Evolutionary conservation across 1,140 invertebrate genomes (phyloP), one percentile per base, ranked within the genome.

Genomic region (Andricus grossulariae): DNA sequence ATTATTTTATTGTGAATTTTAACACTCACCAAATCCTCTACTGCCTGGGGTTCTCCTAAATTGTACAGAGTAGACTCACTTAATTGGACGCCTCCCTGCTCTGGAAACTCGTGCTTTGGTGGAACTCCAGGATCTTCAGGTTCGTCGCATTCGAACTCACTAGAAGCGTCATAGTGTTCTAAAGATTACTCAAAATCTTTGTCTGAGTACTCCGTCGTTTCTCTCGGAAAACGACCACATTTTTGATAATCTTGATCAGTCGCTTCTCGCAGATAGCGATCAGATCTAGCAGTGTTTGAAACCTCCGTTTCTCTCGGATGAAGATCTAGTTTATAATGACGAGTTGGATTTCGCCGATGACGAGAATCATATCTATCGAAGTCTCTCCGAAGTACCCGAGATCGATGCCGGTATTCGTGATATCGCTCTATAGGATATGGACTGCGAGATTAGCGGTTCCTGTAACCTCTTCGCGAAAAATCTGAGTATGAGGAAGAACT

Each of bases 211-310:
- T 25, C 55, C 8, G 55, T 21, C 18, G 18, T 1, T 7, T 57
- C 55, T 8, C 18, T 57, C 7, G 19, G 54, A 21, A 19, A 57
- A 21, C n/a, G 19, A 57, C 6, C 19, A 7, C 1, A 57, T 10
- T 18, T 57, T 16, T 54, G 8, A 57, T 57, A 3, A 10, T 10
- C 7, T 19, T 8, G n/a, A 19, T 8, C 54, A 1, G 54, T 57
- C 54, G 54, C 19, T 57, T 57, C 54, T 21, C 54, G 54, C 19
- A n/a, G 55, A 57, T 57, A 57, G 11, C 55, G 55, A 57, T 57
- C 52, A 54, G 52, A n/a, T 8, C n/a, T 54, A 15, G 3, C 10
- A 19, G 5, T 18, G 2, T 10, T 18, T 18, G n/a, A 6, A 5
- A 2, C n/a, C 52, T 13, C 18, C 52, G 13, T 19, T 54, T 18